A percentile compares a stretch with the other conserved stretches of the same genome.
Evolutionary conservation across 2,888 invertebrate species (phyloP).

Genomic region (Lepidocyrtoides sp.): DNA sequence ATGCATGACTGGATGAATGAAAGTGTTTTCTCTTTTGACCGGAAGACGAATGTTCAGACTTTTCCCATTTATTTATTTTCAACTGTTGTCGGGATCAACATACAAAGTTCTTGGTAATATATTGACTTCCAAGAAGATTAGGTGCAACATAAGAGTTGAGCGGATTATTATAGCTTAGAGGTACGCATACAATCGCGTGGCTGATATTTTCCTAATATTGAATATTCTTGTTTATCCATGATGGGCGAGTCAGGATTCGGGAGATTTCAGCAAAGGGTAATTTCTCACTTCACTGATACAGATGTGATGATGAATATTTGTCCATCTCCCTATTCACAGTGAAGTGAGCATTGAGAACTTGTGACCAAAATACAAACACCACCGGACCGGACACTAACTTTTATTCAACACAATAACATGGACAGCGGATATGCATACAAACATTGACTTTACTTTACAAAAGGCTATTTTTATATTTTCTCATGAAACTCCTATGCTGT

Average conservation of each 20-base stretch:
- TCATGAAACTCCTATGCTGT: too few species aligned
- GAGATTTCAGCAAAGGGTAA: neutral
- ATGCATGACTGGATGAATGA: slow-evolving; percentile 63
- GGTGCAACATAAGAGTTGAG: neutral
- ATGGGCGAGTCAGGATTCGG: slow-evolving; percentile 17
- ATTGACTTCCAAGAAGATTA: slow-evolving; percentile 23
- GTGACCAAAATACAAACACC: too few species aligned
- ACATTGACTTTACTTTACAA: neutral
- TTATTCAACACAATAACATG: too few species aligned
- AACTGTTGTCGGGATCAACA: neutral
- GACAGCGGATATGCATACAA: too few species aligned
- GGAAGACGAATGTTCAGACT: slow-evolving; percentile 61
- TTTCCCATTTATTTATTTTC: slow-evolving; percentile 59
- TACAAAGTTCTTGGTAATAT: neutral
- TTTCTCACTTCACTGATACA: slow-evolving; percentile 44
- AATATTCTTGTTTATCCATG: too few species aligned
- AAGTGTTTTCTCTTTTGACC: slow-evolving; percentile 58
- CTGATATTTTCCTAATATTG: too few species aligned
- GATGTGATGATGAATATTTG: neutral
- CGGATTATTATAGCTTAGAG: too few species aligned
- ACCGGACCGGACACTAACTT: too few species aligned
- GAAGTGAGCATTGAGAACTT: too few species aligned
- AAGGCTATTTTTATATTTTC: too few species aligned
- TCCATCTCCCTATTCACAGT: too few species aligned
- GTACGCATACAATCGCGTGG: too few species aligned